phyloP scores from a whole-genome alignment of 2,113 vertebrate species.

The Spizaetus ornatus region DNA sequence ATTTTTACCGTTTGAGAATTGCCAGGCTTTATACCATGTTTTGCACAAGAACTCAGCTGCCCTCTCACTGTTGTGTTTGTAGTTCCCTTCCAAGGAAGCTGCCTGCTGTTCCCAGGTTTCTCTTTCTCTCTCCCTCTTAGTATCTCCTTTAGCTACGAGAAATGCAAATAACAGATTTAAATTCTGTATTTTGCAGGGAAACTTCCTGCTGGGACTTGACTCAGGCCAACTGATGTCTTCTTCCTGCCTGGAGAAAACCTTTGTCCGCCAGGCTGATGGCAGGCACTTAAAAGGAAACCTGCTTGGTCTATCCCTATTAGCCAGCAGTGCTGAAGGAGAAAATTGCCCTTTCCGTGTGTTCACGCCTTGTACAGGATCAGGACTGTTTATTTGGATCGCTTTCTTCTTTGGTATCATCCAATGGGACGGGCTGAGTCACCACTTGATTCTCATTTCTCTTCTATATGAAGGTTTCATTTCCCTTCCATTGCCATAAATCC shows the following conservation, averaged over 20 bases:
- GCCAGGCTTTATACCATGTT: neutral
- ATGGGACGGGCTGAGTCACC: neutral
- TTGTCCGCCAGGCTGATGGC: neutral
- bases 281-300: neutral
- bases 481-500: neutral
- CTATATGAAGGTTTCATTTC: neutral
- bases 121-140: neutral
- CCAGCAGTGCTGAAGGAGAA: neutral
- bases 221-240: neutral
- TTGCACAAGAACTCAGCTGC: neutral
- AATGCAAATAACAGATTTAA: neutral
- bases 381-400: neutral
- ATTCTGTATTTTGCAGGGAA: neutral
- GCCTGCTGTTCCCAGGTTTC: conserved; percentile 17
- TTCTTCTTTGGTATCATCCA: neutral
- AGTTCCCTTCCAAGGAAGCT: neutral
- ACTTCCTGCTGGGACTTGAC: neutral
- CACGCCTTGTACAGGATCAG: neutral
- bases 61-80: neutral
- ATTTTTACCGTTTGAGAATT: conserved; percentile 22
- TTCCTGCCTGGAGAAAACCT: neutral
- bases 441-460: neutral
- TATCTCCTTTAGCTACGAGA: neutral
- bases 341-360: neutral
- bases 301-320: neutral